Evolutionary conservation across 2,888 invertebrate genomes (phyloP), one percentile per base, ranked within the genome.

Genomic region (Orthosia gothica): DNA sequence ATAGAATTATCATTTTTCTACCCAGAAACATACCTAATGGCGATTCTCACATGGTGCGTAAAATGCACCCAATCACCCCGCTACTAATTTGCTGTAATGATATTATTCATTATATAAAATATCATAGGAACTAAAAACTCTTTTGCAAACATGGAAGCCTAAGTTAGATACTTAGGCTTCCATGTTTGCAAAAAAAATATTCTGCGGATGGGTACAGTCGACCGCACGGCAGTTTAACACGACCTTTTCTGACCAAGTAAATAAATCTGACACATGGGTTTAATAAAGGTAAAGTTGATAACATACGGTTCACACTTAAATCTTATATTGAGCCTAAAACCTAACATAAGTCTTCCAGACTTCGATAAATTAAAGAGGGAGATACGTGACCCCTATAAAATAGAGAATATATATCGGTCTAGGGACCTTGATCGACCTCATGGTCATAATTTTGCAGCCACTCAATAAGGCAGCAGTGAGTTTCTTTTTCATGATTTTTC

Each of bases 281-380:
- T 62, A 79, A 63, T 79, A 57, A 79, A 73, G 52, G 57, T 52
- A 23, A 26, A 58, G n/a, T 63, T 40, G 62, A 57, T 79, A 65
- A 61, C 32, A 23, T 61, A 74, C 23, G 49, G 49, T 64, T 64
- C 52, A 23, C 47, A 71, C 20, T 13, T 50, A 55, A 79, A 79
- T 62, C 79, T 71, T 23, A 70, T 77, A 78, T 71, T 47, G 32
- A 62, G 5, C 45, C 7, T 47, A 23, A 52, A 20, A 57, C 57
- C 47, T 20, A 40, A 64, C 55, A 77, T 78, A 61, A 52, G 62
- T 73, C 77, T 57, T 54, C 50, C 18, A 52, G 49, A 26, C 73
- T 79, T 63, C 74, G 50, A 77, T 77, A 78, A 74, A 78, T 73
- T 26, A 58, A 57, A 73, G 26, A 54, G 52, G 52, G 62, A 57